Evolutionary conservation across 1,140 invertebrate genomes (phyloP).

Genomic region (Eueides isabella): DNA sequence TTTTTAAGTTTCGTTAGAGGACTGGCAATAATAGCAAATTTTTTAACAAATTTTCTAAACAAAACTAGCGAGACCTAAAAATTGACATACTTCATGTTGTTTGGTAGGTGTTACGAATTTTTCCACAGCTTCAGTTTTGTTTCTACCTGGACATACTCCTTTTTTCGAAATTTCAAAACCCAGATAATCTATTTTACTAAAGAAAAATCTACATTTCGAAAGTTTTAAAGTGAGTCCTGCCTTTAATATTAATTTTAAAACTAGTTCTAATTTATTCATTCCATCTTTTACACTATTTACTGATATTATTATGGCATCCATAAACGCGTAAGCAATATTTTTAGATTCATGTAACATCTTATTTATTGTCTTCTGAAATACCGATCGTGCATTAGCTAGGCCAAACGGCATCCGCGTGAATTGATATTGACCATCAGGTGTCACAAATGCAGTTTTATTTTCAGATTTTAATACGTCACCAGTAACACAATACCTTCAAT

Average conservation of each 20-base stretch:
- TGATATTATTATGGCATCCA: not conserved
- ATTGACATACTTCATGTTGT: not conserved
- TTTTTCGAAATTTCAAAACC: not conserved
- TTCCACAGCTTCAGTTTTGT: not conserved
- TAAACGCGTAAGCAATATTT: conserved; percentile 16
- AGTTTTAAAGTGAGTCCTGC: conserved; percentile 3
- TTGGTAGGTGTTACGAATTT: not conserved
- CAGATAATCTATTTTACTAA: not conserved
- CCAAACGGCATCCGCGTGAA: not conserved
- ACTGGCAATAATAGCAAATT: not conserved
- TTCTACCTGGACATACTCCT: not conserved
- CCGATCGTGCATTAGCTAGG: not conserved
- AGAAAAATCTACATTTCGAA: not conserved
- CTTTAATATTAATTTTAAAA: not conserved
- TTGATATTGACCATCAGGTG: not conserved
- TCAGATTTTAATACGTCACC: no score
- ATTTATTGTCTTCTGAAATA: not conserved
- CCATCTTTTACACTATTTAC: not conserved
- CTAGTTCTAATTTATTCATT: not conserved
- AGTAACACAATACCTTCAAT: no score
- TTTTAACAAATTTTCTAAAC: conserved; percentile 10
- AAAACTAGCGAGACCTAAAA: conserved; percentile 7
- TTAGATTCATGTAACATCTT: not conserved
- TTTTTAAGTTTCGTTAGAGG: not conserved
- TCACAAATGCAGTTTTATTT: not conserved